phyloP scores from a whole-genome alignment of 2,797 vertebrate species.

The Rhinichthys osculus region DNA sequence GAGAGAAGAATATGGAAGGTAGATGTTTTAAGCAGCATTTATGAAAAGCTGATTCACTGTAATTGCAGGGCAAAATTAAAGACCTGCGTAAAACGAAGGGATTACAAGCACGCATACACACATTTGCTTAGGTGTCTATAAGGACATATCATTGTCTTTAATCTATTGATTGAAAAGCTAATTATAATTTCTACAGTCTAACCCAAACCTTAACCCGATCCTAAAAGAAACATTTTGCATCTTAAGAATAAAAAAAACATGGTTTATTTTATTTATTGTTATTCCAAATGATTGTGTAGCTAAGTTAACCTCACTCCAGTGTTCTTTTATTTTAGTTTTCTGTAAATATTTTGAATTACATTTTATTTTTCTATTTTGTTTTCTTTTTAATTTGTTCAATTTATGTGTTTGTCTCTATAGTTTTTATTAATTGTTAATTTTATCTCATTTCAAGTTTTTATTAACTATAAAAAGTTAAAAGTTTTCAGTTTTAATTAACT shows the following conservation, averaged over 20 bases:
- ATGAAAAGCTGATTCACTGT: slow-evolving; percentile 11
- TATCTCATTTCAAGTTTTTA: background rate
- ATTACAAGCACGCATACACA: background rate
- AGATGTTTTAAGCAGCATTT: slow-evolving; percentile 23
- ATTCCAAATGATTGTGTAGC: background rate
- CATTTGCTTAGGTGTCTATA: background rate
- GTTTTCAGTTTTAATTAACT: background rate
- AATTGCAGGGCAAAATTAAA: slow-evolving; percentile 17
- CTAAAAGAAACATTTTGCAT: background rate
- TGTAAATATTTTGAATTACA: no score
- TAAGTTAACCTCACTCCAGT: background rate
- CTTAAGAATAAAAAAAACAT: background rate
- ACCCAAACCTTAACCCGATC: background rate
- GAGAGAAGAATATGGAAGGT: background rate
- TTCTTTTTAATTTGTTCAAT: no score
- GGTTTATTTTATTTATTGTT: background rate
- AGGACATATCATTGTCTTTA: background rate
- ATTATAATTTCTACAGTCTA: background rate
- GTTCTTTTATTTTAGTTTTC: background rate
- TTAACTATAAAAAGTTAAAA: background rate
- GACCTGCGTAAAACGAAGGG: slow-evolving; percentile 4
- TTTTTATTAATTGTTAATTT: background rate
- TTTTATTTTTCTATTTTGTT: no score
- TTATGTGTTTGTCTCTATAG: background rate
- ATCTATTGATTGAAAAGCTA: background rate